Evolutionary conservation across 2,113 vertebrate genomes (phyloP).

Genomic region (Microtus montanus): DNA sequence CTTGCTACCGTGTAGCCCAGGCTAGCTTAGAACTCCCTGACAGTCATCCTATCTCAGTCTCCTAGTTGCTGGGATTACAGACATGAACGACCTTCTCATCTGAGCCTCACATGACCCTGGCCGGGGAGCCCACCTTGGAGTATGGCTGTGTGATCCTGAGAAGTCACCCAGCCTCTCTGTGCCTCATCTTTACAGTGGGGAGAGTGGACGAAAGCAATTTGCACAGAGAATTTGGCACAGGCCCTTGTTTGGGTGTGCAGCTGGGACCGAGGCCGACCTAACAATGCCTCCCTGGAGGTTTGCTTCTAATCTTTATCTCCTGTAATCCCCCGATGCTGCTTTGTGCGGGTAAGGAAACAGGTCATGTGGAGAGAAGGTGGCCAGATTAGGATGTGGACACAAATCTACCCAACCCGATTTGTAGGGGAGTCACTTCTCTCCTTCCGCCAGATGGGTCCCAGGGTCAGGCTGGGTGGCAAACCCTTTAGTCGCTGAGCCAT

Average conservation of each 20-base stretch:
- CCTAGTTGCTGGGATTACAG: not conserved
- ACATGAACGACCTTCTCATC: not conserved
- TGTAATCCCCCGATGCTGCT: not conserved
- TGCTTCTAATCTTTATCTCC: not conserved
- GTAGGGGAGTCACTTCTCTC: not conserved
- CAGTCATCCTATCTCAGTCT: not conserved
- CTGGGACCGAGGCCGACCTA: not conserved
- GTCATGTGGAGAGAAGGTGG: not conserved
- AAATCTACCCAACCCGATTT: not conserved
- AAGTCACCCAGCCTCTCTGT: not conserved
- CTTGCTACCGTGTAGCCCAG: not conserved
- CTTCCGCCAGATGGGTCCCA: not conserved
- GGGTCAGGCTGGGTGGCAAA: not conserved
- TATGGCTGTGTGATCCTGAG: not conserved
- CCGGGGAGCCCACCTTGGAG: not conserved
- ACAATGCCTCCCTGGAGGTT: not conserved
- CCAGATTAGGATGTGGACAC: not conserved
- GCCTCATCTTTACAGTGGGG: not conserved
- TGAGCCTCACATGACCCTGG: not conserved
- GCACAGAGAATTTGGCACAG: not conserved
- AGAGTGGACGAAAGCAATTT: not conserved
- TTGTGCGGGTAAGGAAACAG: not conserved
- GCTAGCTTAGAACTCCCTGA: not conserved
- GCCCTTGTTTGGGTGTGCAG: no score
- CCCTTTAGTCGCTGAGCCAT: not conserved